Base-by-base conservation (phyloP, 2,888 invertebrate genomes). In the Flexamia atlantica region DNA sequence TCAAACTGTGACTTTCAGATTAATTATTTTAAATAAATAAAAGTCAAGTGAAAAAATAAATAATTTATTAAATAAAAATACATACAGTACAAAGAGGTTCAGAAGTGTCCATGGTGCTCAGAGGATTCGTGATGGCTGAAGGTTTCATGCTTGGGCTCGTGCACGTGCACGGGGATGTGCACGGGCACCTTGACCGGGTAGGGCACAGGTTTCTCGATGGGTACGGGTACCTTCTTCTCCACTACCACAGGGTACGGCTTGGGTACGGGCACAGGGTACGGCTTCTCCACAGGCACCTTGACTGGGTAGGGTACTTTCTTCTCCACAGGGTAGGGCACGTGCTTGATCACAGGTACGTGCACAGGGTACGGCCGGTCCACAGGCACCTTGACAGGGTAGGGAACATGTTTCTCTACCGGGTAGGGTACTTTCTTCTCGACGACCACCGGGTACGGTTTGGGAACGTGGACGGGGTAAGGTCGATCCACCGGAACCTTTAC, bases 381-480 rank as follows among this genome's bases (percentile, higher is more conserved):
- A 85, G 92, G 93, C 79, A 94, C 94, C 89, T 95, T 94, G 46
- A 95, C 95, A 86, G 94, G 94, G 88, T 90, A 90, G 85, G 92
- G 93, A 82, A 94, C 92, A 88, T 93, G 92, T 90, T 90, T 94
- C 88, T 93, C 93, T 0, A 94, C 94, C 74, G 95, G 95, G 91
- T 94, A 95, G 0, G 94, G 96, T 0, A 95, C 93, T 83, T 94
- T 95, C 89, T 95, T 95, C 87, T 95, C 95, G 0, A 95, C 94
- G 80, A 92, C 94, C 0, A 95, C 93, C 94, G 96, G 96, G 89
- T 94, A 94, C 7, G 96, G 95, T 86, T 95, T 94, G 36, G 95
- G 95, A 46, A 96, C 94, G 87, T 95, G 94, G 5, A 96, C 94
- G 17, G 88, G 88, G 42, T 87, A 87, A 1, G 88, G 89, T 30